Evolutionary conservation across 2,797 vertebrate species (phyloP), one percentile per base, ranked within the genome.

Genomic region (Borostomias antarcticus): DNA sequence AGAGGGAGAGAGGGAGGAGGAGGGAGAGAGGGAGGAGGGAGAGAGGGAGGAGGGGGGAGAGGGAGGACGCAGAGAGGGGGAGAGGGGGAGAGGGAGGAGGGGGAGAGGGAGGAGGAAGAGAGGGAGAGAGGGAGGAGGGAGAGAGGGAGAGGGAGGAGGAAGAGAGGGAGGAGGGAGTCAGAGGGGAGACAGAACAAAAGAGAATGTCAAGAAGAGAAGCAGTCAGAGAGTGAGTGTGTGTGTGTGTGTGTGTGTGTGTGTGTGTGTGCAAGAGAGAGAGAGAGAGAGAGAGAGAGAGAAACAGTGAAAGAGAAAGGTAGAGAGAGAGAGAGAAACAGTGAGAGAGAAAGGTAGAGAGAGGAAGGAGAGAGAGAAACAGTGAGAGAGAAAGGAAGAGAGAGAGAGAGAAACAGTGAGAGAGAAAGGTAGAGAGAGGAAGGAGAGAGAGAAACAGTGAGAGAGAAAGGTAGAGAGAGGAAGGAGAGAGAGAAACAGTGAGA

Each of bases 71-170:
- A n/a, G n/a, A n/a, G n/a, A n/a, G n/a, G 35, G 6, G 35, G 35
- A 37, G 35, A 5, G 35, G 35, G 13, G 35, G 6, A 1, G 35
- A 37, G 35, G 26, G 17, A 19, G 32, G 8, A 30, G 9, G 37
- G 19, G 32, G 29, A 58, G 5, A 40, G 5, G 33, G 13, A 21
- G 25, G 1, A 19, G 11, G 10, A 58, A 7, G 57, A 23, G 33
- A 40, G 6, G 32, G n/a, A 23, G 66, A 74, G 72, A 74, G 66
- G 70, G 62, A 72, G 72, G 62, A 72, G 68, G 53, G 69, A 58
- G 74, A 65, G 56, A 48, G 37, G 70, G 32, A 35, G 52, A 30
- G 52, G 28, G 11, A 28, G 23, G 25, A 11, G 25, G n/a, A 19
- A 66, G 68, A 64, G 73, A 75, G 72, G 54, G 33, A 51, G 65